Conservation (phyloP, 2,797 vertebrate species). For the Diceros bicornis region DNA sequence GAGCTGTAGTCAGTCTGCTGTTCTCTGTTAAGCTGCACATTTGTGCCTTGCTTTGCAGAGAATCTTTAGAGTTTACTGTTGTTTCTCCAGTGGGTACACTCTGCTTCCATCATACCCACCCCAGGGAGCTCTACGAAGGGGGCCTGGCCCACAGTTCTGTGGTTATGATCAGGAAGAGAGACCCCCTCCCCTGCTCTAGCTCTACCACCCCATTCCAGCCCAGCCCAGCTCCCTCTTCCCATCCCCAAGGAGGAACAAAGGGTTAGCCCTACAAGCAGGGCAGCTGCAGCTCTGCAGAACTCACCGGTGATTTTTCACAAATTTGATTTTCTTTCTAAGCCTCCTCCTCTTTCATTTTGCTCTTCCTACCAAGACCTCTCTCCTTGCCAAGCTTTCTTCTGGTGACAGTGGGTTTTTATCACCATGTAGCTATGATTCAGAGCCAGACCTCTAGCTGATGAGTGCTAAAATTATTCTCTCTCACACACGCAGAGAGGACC, state of each 20-base stretch:
- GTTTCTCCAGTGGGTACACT: neutral
- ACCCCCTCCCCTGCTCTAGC: neutral
- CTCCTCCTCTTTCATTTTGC: conserved; percentile 36
- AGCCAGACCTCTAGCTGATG: conserved; percentile 66
- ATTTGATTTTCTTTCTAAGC: conserved; percentile 19
- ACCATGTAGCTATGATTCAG: conserved; percentile 68
- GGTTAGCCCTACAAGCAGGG: neutral
- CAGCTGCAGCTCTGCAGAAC: neutral
- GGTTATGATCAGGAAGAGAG: neutral
- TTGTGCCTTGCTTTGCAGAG: neutral
- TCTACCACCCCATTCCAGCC: neutral
- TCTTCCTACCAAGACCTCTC: conserved; percentile 52
- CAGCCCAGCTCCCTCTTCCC: neutral
- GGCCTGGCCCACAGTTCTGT: neutral
- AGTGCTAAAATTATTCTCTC: conserved; percentile 72
- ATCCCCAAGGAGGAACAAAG: neutral
- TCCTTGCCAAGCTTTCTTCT: conserved; percentile 55
- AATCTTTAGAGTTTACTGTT: neutral
- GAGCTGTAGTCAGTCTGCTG: neutral
- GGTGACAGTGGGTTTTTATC: conserved; percentile 54
- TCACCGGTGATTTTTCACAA: neutral
- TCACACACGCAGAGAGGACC: neutral
- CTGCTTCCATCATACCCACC: neutral
- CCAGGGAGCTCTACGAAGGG: neutral
- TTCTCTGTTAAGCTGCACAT: neutral